A percentile compares a stretch with the other conserved stretches of the same genome.
Conservation (phyloP, 2,113 vertebrate species). For the Corythornis cristatus region DNA sequence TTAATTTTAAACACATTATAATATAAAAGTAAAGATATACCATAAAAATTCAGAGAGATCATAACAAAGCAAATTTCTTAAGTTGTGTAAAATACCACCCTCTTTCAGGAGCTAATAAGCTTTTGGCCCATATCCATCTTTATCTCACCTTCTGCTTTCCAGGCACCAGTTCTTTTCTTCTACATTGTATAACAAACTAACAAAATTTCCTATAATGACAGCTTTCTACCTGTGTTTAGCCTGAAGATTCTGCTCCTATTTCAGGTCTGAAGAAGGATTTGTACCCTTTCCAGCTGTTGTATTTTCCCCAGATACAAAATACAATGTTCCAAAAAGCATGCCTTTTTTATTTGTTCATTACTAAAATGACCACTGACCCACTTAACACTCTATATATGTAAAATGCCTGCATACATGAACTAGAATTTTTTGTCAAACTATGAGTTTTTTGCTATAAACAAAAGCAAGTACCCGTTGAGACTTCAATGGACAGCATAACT, state of each 20-base stretch:
- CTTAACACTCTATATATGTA: background rate
- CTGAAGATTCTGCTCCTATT: background rate
- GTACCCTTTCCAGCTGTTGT: background rate
- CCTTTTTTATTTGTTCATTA: background rate
- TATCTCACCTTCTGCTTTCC: background rate
- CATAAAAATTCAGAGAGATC: background rate
- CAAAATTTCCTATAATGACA: background rate
- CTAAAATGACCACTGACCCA: background rate
- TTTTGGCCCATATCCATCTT: background rate
- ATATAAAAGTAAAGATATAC: background rate
- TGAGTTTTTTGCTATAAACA: background rate
- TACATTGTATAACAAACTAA: background rate
- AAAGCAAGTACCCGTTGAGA: background rate
- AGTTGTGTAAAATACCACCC: background rate
- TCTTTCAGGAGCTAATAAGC: background rate
- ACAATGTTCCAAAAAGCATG: background rate
- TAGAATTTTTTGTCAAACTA: background rate
- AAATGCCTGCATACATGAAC: background rate
- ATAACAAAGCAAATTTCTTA: background rate
- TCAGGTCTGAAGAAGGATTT: background rate
- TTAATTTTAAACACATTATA: background rate
- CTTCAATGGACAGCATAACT: background rate
- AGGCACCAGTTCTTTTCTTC: background rate
- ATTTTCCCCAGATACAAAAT: background rate
- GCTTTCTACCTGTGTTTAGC: background rate